phyloP scores from a whole-genome alignment of 2,888 invertebrate genomes.

The Hypselothyrea guttata region DNA sequence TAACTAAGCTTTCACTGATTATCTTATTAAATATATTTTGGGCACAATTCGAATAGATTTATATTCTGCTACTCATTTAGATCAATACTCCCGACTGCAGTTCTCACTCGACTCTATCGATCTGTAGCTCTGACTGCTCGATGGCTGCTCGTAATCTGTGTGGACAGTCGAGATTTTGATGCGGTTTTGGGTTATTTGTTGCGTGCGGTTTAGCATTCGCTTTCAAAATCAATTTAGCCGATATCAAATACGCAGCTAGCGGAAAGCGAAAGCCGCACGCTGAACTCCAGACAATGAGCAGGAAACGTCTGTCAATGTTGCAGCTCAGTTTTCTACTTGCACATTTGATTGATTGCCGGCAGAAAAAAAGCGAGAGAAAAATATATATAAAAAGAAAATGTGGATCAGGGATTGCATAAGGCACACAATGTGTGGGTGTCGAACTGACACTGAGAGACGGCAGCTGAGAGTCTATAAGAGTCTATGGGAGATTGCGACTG shows the following conservation, averaged over 20 bases:
- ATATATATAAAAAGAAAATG: slow-evolving; percentile 19
- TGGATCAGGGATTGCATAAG: slow-evolving; percentile 59
- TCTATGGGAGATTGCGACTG: too few species aligned
- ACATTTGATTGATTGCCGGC: slow-evolving; percentile 63
- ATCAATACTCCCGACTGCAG: too few species aligned
- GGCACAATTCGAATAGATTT: too few species aligned
- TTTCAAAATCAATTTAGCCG: slow-evolving; percentile 67
- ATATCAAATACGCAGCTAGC: slow-evolving; percentile 56
- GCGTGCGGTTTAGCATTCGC: slow-evolving; percentile 25
- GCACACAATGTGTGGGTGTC: slow-evolving; percentile 42
- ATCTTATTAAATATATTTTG: too few species aligned
- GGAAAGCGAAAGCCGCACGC: slow-evolving; percentile 47
- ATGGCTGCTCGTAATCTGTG: slow-evolving; percentile 39
- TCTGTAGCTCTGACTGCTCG: too few species aligned
- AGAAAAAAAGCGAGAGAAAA: slow-evolving; percentile 24
- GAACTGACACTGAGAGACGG: slow-evolving; percentile 20
- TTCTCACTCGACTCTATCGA: neutral
- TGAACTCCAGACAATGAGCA: slow-evolving; percentile 43
- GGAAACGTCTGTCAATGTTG: slow-evolving; percentile 71
- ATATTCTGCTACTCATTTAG: too few species aligned
- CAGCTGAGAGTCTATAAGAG: too few species aligned
- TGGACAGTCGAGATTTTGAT: slow-evolving; percentile 47
- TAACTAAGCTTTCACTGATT: too few species aligned
- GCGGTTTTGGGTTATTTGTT: slow-evolving; percentile 38
- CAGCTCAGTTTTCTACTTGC: slow-evolving; percentile 1